phyloP scores from a whole-genome alignment of 2,888 invertebrate species.

The Nebria brevicollis region DNA sequence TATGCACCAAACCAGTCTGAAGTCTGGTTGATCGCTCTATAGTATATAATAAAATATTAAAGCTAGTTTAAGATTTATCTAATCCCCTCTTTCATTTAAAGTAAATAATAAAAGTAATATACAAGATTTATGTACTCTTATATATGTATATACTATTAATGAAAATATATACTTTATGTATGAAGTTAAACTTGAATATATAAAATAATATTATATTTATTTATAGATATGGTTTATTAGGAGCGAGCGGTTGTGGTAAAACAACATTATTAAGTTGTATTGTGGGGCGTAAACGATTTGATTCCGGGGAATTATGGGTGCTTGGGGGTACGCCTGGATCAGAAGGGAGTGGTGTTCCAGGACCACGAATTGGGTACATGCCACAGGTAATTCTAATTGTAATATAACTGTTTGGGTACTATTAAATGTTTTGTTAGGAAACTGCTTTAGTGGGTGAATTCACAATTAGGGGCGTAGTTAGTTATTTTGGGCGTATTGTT shows the following conservation, averaged over 20 bases:
- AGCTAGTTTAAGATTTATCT: no score
- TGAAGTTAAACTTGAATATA: no score
- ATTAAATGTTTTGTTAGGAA: constrained; percentile 66
- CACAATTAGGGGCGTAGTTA: constrained; percentile 83
- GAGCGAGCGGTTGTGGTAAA: constrained; percentile 91
- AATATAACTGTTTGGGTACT: no score
- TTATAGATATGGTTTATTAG: constrained; percentile 84
- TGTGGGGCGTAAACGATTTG: constrained; percentile 79
- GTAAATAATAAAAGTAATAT: no score
- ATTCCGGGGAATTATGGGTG: constrained; percentile 79
- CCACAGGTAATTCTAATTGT: constrained; percentile 72
- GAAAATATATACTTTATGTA: no score
- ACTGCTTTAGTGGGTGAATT: constrained; percentile 83
- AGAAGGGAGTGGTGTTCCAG: constrained; percentile 74
- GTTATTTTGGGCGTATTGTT: constrained; percentile 88
- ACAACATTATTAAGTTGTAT: constrained; percentile 87
- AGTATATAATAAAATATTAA: no score
- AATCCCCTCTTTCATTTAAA: no score
- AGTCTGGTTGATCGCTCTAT: no score
- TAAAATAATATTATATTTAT: constrained; percentile 16
- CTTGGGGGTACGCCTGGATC: constrained; percentile 76
- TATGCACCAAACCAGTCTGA: no score
- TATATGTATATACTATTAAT: no score
- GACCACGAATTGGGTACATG: constrained; percentile 85
- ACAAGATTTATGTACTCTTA: no score